phyloP scores from a whole-genome alignment of 2,797 vertebrate genomes.

The Muscicapa striata region DNA sequence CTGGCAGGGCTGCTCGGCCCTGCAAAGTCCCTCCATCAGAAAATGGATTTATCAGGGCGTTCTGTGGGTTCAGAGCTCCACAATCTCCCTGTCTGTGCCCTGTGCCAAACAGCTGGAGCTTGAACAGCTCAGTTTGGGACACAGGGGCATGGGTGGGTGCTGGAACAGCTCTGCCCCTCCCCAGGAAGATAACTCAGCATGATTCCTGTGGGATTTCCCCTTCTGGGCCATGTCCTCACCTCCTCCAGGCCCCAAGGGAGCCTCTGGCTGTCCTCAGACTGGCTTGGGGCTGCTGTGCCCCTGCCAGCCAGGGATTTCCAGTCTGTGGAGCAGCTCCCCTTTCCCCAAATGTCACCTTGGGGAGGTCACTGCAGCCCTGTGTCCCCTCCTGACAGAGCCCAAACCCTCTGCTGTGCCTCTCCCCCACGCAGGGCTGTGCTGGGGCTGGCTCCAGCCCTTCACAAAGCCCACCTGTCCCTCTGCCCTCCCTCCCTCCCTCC shows the following conservation, averaged over 20 bases:
- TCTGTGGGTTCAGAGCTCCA: not conserved
- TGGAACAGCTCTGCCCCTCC: not conserved
- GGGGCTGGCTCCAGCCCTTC: not conserved
- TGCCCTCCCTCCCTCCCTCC: not conserved
- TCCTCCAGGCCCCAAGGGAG: not conserved
- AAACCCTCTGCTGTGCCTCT: not conserved
- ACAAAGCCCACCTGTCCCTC: not conserved
- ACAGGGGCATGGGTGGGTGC: rapidly evolving
- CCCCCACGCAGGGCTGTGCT: not conserved
- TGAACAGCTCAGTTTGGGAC: not conserved
- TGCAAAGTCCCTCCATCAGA: rapidly evolving
- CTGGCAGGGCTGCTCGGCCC: not conserved
- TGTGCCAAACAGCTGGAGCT: not conserved
- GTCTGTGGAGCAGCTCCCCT: rapidly evolving
- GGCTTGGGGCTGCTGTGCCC: not conserved
- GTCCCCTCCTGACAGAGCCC: not conserved
- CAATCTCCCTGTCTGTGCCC: rapidly evolving
- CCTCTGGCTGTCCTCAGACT: rapidly evolving
- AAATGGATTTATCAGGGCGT: too few relatives aligned
- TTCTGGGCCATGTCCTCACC: rapidly evolving
- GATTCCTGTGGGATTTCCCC: rapidly evolving
- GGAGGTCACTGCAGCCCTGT: not conserved
- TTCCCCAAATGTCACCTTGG: not conserved
- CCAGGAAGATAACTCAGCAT: not conserved
- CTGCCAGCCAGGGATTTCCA: not conserved